Evolutionary conservation across 2,888 invertebrate species (phyloP), one percentile per base, ranked within the genome.

Genomic region (Pristionchus maxplancki): DNA sequence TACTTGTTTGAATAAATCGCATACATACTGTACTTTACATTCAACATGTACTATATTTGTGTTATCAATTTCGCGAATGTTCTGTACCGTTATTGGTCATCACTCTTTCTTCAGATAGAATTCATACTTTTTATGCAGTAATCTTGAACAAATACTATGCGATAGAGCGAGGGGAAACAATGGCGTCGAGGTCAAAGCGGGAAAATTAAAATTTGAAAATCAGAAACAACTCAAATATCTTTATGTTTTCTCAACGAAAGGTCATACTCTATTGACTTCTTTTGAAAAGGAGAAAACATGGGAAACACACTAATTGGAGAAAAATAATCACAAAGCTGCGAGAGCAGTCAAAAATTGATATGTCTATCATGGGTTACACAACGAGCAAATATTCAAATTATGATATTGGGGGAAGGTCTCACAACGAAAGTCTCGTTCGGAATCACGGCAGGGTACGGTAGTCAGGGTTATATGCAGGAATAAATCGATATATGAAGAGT

Each of bases 361-460:
- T 78, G 78, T 78, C 13, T 44, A 78, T 78, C 78, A 78, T 78
- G 78, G 78, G 78, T 78, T 78, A 78, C 78, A 78, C 78, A 78
- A 78, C 78, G 44, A 78, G 78, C 44, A 78, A 78, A 78, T 44
- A 78, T 44, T 78, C 48, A 24, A 37, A 71, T 71, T 37, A 71
- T 71, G 71, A 71, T 71, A 78, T 78, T 40, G 24, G 34, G 44
- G 44, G 44, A 40, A 48, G 78, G 78, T 78, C 78, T 78, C 78
- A 78, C 78, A 78, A 78, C 78, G 78, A 78, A 78, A 78, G 44
- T 78, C 13, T 78, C 48, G 78, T 78, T 71, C n/a, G n/a, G 44
- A n/a, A 78, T 78, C 44, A 78, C 78, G 78, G 78, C 48, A 78
- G 78, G 78, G 78, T 78, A 78, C 78, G 78, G 78, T 74, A 74